Evolutionary conservation across 2,113 vertebrate genomes (phyloP).

Genomic region (Hippocampus zosterae): DNA sequence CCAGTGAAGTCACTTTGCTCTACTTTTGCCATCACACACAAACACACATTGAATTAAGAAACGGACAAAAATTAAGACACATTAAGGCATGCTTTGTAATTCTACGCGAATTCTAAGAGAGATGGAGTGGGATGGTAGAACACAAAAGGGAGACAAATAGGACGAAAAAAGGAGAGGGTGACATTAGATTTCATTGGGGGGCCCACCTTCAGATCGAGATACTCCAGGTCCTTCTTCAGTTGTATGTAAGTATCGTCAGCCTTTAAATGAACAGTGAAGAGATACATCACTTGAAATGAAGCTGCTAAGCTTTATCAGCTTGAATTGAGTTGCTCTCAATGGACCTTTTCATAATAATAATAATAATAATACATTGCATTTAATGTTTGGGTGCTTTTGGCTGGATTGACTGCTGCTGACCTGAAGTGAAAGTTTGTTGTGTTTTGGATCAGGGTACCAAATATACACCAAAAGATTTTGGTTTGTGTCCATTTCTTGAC

Average conservation of each 20-base stretch:
- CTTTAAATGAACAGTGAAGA: slow-evolving; percentile 75
- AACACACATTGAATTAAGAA: not conserved
- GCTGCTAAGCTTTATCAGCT: slow-evolving; percentile 50
- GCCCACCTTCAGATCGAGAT: slow-evolving; percentile 97
- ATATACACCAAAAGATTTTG: too few relatives aligned
- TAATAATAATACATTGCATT: too few relatives aligned
- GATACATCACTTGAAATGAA: slow-evolving; percentile 67
- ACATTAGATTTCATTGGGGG: slow-evolving; percentile 42
- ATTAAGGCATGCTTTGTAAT: slow-evolving; percentile 13
- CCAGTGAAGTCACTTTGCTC: not conserved
- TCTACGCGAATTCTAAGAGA: not conserved
- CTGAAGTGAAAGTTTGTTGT: too few relatives aligned
- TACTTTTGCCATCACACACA: not conserved
- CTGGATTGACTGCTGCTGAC: too few relatives aligned
- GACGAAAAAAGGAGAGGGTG: slow-evolving; percentile 43
- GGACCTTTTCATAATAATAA: not conserved
- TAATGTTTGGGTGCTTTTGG: not conserved
- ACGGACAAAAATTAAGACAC: slow-evolving; percentile 1
- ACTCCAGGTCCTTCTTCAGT: slow-evolving; percentile 98
- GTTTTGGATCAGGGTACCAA: too few relatives aligned
- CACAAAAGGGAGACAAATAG: slow-evolving; percentile 34
- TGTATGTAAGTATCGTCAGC: slow-evolving; percentile 96
- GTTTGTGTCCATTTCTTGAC: too few relatives aligned
- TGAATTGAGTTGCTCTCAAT: slow-evolving; percentile 37
- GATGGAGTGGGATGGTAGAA: slow-evolving; percentile 27